Evolutionary conservation across 1,140 invertebrate species (phyloP), one percentile per base, ranked within the genome.

Genomic region (Schlechtendalia chinensis): DNA sequence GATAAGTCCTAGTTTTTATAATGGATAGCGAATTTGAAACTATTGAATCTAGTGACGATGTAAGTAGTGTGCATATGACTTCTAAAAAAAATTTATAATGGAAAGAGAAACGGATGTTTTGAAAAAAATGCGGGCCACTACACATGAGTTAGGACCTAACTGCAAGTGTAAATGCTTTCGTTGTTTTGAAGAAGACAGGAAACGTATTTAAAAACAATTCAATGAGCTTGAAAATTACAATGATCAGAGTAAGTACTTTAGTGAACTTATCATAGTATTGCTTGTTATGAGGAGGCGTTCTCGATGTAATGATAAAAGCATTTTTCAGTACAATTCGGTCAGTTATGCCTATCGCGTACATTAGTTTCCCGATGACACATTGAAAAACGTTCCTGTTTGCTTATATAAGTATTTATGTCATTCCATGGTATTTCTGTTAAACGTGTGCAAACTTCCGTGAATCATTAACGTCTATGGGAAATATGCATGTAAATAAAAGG

Each of bases 161-260:
- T n/a, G n/a, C n/a, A n/a, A n/a, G n/a, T n/a, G n/a, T n/a, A n/a
- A n/a, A n/a, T n/a, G n/a, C n/a, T n/a, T n/a, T n/a, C n/a, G n/a
- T n/a, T n/a, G n/a, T n/a, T n/a, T n/a, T n/a, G n/a, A n/a, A n/a
- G n/a, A n/a, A n/a, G n/a, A n/a, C n/a, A n/a, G n/a, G n/a, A n/a
- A n/a, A n/a, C n/a, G n/a, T n/a, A n/a, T n/a, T n/a, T n/a, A n/a
- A n/a, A n/a, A n/a, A n/a, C n/a, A n/a, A n/a, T n/a, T n/a, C n/a
- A n/a, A n/a, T n/a, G n/a, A n/a, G n/a, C n/a, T n/a, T n/a, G n/a
- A n/a, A n/a, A n/a, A n/a, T n/a, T n/a, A n/a, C n/a, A n/a, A n/a
- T n/a, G n/a, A n/a, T n/a, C 63, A 65, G 32, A 65, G 63, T 65
- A 65, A 65, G 32, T 65, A 65, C 32, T 32, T 67, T 67, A 22